Base-by-base conservation (phyloP, 2,888 invertebrate genomes). In the Hyposoter dolosus region DNA sequence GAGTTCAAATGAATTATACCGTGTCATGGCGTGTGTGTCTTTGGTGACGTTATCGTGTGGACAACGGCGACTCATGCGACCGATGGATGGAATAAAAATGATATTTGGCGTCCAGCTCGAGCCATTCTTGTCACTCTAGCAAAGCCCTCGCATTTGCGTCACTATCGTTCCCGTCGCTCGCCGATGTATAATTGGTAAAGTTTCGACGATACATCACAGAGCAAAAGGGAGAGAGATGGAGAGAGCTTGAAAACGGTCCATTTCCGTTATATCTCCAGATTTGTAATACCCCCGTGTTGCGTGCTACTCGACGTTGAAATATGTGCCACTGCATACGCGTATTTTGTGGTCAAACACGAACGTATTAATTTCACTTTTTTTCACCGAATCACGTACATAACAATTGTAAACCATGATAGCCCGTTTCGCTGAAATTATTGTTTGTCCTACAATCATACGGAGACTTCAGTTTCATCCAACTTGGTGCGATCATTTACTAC, bases 131-230 rank as follows among this genome's bases (percentile, higher is more conserved):
- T 86, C 86, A 80, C 72, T 83, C 83, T 60, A 15, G 71, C 69
- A 76, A 74, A 76, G 63, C 84, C 75, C 65, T 69, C 66, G 76
- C 83, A 86, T 89, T 88, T 89, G 82, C 83, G 87, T 82, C 76
- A 84, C 87, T 83, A 83, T 84, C 80, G 63, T 83, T 72, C 60
- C 83, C 84, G 53, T 56, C 71, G 78, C 77, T 83, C 74, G 81
- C 47, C 82, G 83, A 88, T 85, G 84, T 88, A 86, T 89, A 89
- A 89, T 89, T 89, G 88, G 87, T 86, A 76, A 89, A 89, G 89
- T 89, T 89, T 85, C 83, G 81, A 77, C 88, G 85, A 89, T 89
- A 87, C 85, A 87, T 89, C 88, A 88, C 83, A 35, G 35, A 47
- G 65, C 45, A 66, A n/a, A n/a, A 53, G 45, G 50, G 79, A 19